These are phyloP conservation scores for Macrosoma leucophasiata DNA, from an alignment of 2,888 invertebrate species.

Conservation along the genomic window DNA sequence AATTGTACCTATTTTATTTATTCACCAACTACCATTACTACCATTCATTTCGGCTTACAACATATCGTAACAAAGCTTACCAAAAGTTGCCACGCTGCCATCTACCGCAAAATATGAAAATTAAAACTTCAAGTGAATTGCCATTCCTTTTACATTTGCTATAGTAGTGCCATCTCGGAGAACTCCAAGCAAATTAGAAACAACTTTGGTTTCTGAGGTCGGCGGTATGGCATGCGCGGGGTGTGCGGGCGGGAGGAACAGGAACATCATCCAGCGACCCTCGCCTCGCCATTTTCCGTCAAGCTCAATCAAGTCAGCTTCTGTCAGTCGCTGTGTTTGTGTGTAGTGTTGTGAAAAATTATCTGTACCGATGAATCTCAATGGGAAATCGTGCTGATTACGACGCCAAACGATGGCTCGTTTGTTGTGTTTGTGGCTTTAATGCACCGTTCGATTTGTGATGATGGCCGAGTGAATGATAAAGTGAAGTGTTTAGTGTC, in stretches of 20 bases:
- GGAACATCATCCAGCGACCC: too few species aligned
- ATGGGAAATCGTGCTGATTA: conserved; percentile 72
- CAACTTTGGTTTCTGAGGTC: too few species aligned
- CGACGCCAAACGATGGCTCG: conserved; percentile 70
- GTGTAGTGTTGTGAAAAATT: conserved; percentile 74
- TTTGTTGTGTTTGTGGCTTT: conserved; percentile 70
- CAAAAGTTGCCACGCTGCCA: too few species aligned
- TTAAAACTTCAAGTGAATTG: too few species aligned
- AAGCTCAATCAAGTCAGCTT: conserved; percentile 71
- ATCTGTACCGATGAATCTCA: conserved; percentile 70
- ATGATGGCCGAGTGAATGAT: conserved; percentile 73
- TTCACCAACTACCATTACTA: too few species aligned
- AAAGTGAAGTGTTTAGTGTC: conserved; percentile 73
- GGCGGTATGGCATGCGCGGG: conserved; percentile 54
- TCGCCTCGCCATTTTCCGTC: conserved; percentile 61
- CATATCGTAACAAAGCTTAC: too few species aligned
- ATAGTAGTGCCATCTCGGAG: too few species aligned
- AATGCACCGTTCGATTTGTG: conserved; percentile 67
- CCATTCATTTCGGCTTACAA: too few species aligned
- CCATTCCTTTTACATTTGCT: too few species aligned
- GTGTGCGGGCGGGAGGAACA: conserved; percentile 46
- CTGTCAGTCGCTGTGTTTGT: conserved; percentile 75
- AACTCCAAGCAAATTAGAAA: too few species aligned
- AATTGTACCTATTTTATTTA: too few species aligned
- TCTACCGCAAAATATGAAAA: too few species aligned